phyloP scores from a whole-genome alignment of 2,888 invertebrate genomes.

The Heteropelma amictum region DNA sequence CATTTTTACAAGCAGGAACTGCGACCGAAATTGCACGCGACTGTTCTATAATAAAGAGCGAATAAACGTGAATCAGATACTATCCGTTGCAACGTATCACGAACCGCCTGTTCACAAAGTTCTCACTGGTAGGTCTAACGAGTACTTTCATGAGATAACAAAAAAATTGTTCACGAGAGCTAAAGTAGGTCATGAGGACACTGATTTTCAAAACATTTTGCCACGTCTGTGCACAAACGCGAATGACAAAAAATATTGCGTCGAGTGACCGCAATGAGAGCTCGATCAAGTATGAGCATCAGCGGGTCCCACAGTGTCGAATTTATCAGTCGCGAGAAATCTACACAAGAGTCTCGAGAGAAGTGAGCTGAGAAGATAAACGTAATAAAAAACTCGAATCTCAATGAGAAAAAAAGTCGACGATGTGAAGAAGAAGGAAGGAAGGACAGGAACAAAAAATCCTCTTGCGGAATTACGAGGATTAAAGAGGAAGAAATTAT shows the following conservation, averaged over 20 bases:
- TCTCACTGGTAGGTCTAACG: too few relatives aligned
- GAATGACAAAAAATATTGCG: neutral
- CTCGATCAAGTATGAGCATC: neutral
- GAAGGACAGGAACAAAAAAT: conserved; percentile 32
- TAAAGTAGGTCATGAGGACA: too few relatives aligned
- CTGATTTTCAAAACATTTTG: too few relatives aligned
- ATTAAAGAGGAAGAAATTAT: conserved; percentile 69
- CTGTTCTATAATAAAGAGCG: too few relatives aligned
- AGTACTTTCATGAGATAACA: too few relatives aligned
- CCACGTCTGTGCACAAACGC: neutral
- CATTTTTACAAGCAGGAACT: too few relatives aligned
- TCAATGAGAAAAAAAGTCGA: too few relatives aligned
- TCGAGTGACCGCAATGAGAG: neutral
- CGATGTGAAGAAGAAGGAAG: conserved; percentile 24
- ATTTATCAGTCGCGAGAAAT: conserved; percentile 12
- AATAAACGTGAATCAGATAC: too few relatives aligned
- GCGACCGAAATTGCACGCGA: too few relatives aligned
- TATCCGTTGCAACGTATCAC: too few relatives aligned
- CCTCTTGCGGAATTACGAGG: conserved; percentile 47
- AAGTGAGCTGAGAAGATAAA: neutral
- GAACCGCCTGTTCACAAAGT: too few relatives aligned
- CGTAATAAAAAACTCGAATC: neutral
- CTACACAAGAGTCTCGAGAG: conserved; percentile 1
- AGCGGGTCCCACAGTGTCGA: neutral
- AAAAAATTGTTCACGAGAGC: too few relatives aligned